Conservation (phyloP, 1,140 invertebrate genomes). For the Metaphire vulgaris region DNA sequence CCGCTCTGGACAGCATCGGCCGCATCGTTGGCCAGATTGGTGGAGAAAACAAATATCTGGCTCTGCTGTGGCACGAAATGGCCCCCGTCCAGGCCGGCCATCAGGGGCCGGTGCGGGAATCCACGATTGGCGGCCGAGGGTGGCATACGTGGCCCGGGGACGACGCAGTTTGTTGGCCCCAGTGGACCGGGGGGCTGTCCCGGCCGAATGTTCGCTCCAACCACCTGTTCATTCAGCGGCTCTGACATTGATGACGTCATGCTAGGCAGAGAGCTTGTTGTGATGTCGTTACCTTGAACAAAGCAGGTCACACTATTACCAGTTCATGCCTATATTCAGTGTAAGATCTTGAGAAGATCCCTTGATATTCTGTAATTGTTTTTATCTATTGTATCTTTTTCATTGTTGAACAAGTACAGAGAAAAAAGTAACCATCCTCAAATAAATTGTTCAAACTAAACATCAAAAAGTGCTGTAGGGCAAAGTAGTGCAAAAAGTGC, state of each 20-base stretch:
- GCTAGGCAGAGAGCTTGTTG: background rate
- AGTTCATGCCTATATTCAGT: too few relatives aligned
- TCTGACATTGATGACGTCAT: background rate
- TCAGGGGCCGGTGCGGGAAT: constrained; percentile 4
- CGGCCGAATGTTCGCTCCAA: background rate
- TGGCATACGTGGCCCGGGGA: background rate
- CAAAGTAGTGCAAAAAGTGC: too few relatives aligned
- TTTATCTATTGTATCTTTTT: too few relatives aligned
- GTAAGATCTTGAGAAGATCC: too few relatives aligned
- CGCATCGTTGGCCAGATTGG: constrained; percentile 83
- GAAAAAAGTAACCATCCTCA: too few relatives aligned
- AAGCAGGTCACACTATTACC: too few relatives aligned
- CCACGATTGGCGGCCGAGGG: constrained; percentile 2
- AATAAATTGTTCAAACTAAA: too few relatives aligned
- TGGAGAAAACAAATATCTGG: constrained; percentile 96
- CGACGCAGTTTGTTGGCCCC: background rate
- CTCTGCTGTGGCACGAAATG: constrained; percentile 61
- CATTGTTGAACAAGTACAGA: too few relatives aligned
- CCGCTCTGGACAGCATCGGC: constrained; percentile 83
- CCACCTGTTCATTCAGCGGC: background rate
- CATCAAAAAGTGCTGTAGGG: too few relatives aligned
- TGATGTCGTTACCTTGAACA: background rate
- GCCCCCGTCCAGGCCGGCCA: constrained; percentile 29
- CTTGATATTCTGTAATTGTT: too few relatives aligned
- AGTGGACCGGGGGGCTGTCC: too few relatives aligned